Percentiles rank a stretch among this genome's conserved stretches.
Conservation (phyloP, 2,888 invertebrate genomes). For the Crepidodera aurea region DNA sequence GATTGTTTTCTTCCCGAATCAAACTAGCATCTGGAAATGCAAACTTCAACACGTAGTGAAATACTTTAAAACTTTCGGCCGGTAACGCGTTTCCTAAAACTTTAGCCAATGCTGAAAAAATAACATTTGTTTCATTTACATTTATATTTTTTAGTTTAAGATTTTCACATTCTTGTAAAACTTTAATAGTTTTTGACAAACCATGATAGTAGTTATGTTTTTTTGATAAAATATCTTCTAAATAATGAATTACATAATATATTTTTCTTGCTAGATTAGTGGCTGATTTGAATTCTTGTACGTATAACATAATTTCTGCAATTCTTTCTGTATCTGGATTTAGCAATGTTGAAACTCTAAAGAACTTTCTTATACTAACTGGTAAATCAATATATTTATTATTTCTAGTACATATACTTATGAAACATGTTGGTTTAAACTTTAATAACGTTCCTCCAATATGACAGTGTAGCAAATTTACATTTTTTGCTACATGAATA, state of each 20-base stretch:
- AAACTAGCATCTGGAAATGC: conserved; percentile 80
- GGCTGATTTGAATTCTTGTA: conserved; percentile 78
- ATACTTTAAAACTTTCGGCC: conserved; percentile 81
- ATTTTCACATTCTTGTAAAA: conserved; percentile 81
- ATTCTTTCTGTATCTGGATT: conserved; percentile 84
- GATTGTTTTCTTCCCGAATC: conserved; percentile 42
- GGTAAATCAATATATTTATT: conserved; percentile 77
- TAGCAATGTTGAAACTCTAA: conserved; percentile 85
- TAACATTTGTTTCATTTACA: conserved; percentile 75
- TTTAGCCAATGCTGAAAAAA: conserved; percentile 82
- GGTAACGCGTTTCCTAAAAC: conserved; percentile 88
- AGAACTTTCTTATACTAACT: conserved; percentile 81
- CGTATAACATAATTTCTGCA: conserved; percentile 79
- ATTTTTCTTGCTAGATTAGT: conserved; percentile 77
- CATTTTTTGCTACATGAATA: conserved; percentile 76
- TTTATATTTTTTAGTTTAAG: conserved; percentile 74
- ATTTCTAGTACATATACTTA: conserved; percentile 76
- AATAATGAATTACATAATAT: conserved; percentile 71
- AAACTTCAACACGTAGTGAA: conserved; percentile 84
- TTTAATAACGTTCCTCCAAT: conserved; percentile 75
- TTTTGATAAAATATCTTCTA: conserved; percentile 67
- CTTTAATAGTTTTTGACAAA: conserved; percentile 81
- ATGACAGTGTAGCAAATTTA: conserved; percentile 67
- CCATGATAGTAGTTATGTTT: conserved; percentile 82
- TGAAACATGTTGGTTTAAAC: conserved; percentile 77